Base-by-base conservation (phyloP, 2,113 vertebrate species). In the Campylorhamphus procurvoides region DNA sequence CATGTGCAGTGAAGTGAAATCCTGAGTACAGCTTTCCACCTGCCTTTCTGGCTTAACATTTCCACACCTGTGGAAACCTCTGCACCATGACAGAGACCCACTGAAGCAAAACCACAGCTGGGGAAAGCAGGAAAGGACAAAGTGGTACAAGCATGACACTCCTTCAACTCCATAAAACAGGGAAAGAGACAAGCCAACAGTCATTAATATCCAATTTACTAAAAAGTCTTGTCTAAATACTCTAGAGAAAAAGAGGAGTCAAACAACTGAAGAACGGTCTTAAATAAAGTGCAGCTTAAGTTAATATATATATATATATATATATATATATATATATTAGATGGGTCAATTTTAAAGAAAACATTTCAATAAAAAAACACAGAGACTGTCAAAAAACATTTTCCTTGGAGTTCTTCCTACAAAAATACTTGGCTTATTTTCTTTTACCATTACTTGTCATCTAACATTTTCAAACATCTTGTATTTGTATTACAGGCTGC, bases 71-170 rank as follows among this genome's bases (percentile, higher is more conserved):
- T 22, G 67, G 33, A 62, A 42, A n/a, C n/a, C n/a, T 39, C 33
- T 90, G 69, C 25, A 44, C 19, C 0, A 2, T 4, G 37, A 24
- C 37, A 77, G 40, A 66, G 55, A 78, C 18, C 13, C 46, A 40
- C 15, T 35, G 62, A 84, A 60, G 29, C 29, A 44, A 12, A 68
- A 35, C 15, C 49, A 27, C 23, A 68, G 68, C 27, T 44, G 14
- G 15, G 18, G 47, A 31, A 89, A 53, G 6, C 0, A 0, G 33
- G 47, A 50, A 47, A 78, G 56, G 52, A 47, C 15, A 22, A 37
- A 59, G 53, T 1, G 5, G 50, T 4, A 12, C 2, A 0, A 47
- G 37, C 40, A 53, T 24, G 33, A 40, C 5, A 13, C 20, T 33
- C 18, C 29, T 40, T 12, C 40, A 46, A 18, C 18, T 50, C 44